Percentiles rank a stretch among this genome's conserved stretches.
These are phyloP conservation scores for Channa maculata DNA, from an alignment of 2,113 vertebrate species.

Conservation along the genomic window DNA sequence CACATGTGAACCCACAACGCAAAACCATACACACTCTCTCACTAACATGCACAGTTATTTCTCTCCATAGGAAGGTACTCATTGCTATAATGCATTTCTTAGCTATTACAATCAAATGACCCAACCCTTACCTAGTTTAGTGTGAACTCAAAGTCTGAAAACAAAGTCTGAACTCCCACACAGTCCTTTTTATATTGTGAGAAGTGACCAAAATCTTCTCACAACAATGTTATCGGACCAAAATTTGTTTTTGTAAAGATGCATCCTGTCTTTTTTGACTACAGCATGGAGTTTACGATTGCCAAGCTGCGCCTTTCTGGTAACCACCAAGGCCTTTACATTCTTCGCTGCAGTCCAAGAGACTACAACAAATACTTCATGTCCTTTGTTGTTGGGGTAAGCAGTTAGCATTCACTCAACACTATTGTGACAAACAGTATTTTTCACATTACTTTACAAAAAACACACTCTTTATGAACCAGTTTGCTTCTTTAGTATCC, in stretches of 20 bases:
- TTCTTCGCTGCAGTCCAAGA: constrained; percentile 95
- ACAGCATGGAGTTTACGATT: constrained; percentile 94
- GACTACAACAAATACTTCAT: constrained; percentile 96
- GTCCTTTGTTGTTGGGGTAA: constrained; percentile 95
- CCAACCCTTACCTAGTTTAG: too few relatives aligned
- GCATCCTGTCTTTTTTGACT: constrained; percentile 9
- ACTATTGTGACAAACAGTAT: background rate
- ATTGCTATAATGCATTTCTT: too few relatives aligned
- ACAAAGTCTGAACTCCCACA: too few relatives aligned
- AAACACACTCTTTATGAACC: background rate
- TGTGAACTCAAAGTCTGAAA: too few relatives aligned
- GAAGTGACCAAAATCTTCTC: too few relatives aligned
- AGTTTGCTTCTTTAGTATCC: too few relatives aligned
- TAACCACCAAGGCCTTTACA: constrained; percentile 92
- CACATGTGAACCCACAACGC: background rate
- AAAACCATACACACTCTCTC: background rate
- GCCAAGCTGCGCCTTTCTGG: constrained; percentile 90
- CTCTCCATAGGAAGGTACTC: too few relatives aligned
- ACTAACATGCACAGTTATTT: background rate
- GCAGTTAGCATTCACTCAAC: constrained; percentile 27
- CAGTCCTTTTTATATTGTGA: too few relatives aligned
- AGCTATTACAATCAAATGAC: too few relatives aligned
- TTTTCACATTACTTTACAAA: constrained; percentile 1
- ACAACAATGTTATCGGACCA: too few relatives aligned
- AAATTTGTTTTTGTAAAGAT: too few relatives aligned